A percentile compares a stretch with the other conserved stretches of the same genome.
Evolutionary conservation across 2,888 invertebrate species (phyloP).

Genomic region (Mesoligia furuncula): DNA sequence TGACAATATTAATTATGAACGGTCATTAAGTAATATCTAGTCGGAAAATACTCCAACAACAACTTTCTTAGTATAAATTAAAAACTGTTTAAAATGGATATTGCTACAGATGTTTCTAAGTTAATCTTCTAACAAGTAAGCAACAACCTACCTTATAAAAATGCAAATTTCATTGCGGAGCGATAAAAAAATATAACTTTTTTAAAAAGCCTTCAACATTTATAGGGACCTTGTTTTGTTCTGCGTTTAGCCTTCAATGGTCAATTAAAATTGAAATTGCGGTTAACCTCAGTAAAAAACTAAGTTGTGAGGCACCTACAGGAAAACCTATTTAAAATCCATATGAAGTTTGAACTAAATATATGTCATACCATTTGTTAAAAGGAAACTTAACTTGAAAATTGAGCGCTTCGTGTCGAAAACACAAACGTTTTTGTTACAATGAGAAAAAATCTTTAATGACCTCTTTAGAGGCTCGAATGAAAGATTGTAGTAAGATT

Average conservation of each 20-base stretch:
- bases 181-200: constrained; percentile 30
- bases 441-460: not conserved
- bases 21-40: not conserved
- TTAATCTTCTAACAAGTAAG: constrained; percentile 24
- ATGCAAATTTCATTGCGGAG: constrained; percentile 47
- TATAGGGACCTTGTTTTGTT: constrained; percentile 36
- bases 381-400: not conserved
- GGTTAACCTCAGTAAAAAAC: constrained; percentile 40
- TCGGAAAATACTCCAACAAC: too few species aligned
- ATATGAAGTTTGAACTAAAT: not conserved
- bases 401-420: not conserved
- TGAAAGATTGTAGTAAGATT: not conserved
- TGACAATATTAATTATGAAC: not conserved
- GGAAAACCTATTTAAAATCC: constrained; percentile 40
- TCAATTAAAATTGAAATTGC: constrained; percentile 56
- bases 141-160: constrained; percentile 45
- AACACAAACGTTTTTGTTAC: not conserved
- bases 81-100: constrained; percentile 6
- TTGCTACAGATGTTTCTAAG: constrained; percentile 20
- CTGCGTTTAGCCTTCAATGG: constrained; percentile 24
- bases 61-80: not conserved
- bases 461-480: not conserved
- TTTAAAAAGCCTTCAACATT: constrained; percentile 22
- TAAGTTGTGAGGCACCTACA: constrained; percentile 8
- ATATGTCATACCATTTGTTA: not conserved